Base-by-base conservation (phyloP, 2,113 vertebrate species). In the Choloepus hoffmanni region DNA sequence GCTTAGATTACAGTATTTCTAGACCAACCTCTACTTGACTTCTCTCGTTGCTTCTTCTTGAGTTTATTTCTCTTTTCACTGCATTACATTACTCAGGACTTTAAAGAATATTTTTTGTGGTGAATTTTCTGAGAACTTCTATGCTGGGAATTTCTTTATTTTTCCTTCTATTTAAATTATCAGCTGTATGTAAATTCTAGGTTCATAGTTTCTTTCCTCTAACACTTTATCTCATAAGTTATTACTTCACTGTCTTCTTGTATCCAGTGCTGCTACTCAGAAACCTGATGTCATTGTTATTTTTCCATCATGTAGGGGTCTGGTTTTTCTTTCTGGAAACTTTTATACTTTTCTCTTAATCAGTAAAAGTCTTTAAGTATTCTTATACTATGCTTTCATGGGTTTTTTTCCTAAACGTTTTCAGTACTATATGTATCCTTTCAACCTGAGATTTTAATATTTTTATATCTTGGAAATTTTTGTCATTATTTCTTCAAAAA, bases 21-120 rank as follows among this genome's bases (percentile, higher is more conserved):
- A 15, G 55, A 26, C 24, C 73, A 91, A 0, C 1, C 18, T 82
- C 82, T 77, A 55, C 50, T 81, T 77, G n/a, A 28, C 45, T 96
- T 79, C 15, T 83, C 7, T 84, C 67, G 24, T 95, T 62, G 3
- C 33, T 85, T 92, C 55, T 90, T 89, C 45, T 12, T 82, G 40
- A 89, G 53, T 86, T 88, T 76, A 55, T 88, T 91, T 89, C 7
- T 95, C 28, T 82, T 90, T 30, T 87, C 58, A 81, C 14, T 79
- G 30, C 10, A 30, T 70, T 90, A 55, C 11, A 55, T 89, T 88
- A 53, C 53, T 50, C 9, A 74, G 45, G 89, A 60, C 60, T 63
- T 95, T 67, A 89, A n/a, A 87, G 63, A 65, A 8, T 79, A 11
- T 94, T 40, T 91, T 58, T 18, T 87, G 16, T 84, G 30, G 43